Conservation (phyloP, 1,140 invertebrate species). For the Brachionus rubens region DNA sequence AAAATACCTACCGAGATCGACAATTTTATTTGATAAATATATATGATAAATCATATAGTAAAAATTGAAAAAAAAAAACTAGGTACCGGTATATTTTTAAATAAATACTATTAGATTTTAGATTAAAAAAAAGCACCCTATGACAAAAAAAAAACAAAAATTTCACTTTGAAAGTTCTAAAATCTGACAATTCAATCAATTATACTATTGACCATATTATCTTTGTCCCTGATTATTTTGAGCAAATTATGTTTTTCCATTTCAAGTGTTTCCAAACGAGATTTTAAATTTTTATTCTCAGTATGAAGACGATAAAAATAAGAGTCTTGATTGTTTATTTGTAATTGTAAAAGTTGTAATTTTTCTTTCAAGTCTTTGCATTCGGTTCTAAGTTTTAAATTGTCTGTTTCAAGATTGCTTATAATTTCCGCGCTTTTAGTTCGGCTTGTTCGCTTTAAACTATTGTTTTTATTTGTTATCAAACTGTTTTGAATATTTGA, state of each 20-base stretch:
- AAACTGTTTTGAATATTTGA: constrained; percentile 2
- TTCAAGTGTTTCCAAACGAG: background rate
- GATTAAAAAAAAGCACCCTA: background rate
- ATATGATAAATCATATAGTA: no score
- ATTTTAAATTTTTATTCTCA: constrained; percentile 14
- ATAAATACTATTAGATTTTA: no score
- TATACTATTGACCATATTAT: no score
- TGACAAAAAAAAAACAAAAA: background rate
- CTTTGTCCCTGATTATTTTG: background rate
- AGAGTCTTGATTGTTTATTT: constrained; percentile 29
- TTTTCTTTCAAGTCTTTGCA: constrained; percentile 19
- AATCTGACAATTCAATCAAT: background rate
- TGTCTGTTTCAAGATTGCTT: background rate
- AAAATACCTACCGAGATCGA: no score
- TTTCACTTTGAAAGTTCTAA: background rate
- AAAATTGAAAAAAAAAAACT: no score
- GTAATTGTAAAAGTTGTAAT: background rate
- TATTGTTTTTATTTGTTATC: background rate
- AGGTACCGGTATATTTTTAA: no score
- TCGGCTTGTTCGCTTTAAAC: background rate
- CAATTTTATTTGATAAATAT: no score
- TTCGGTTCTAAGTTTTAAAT: constrained; percentile 21
- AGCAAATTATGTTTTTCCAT: background rate
- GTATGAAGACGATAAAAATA: background rate
- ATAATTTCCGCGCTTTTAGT: background rate